These are phyloP conservation scores for Aethina tumida DNA, from an alignment of 1,140 invertebrate genomes.

Conservation along the genomic window DNA sequence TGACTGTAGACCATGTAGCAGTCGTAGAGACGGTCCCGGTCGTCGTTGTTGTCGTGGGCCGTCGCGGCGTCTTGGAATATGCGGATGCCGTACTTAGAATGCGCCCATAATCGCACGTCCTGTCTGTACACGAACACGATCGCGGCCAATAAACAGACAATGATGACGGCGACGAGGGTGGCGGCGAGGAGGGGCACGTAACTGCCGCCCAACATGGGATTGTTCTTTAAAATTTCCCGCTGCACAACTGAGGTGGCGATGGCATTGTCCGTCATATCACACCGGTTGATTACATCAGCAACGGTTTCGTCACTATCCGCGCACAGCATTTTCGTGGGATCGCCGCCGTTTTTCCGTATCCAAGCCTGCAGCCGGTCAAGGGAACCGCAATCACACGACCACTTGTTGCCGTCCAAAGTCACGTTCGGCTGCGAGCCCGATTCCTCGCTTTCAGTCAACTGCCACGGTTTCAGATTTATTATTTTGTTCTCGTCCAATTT, in stretches of 20 bases:
- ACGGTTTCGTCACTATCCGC: constrained; percentile 43
- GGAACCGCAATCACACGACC: constrained; percentile 62
- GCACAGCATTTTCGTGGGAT: constrained; percentile 50
- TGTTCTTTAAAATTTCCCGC: constrained; percentile 46
- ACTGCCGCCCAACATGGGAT: constrained; percentile 42
- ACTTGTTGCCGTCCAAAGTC: constrained; percentile 57
- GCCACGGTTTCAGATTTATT: constrained; percentile 65
- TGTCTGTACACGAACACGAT: constrained; percentile 67
- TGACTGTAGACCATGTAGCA: constrained; percentile 81
- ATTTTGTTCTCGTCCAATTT: constrained; percentile 72
- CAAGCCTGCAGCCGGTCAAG: constrained; percentile 53
- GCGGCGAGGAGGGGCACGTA: constrained; percentile 63
- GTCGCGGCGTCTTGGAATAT: constrained; percentile 51
- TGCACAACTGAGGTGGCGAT: constrained; percentile 51
- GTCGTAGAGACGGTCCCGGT: constrained; percentile 70
- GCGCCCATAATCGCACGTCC: constrained; percentile 62
- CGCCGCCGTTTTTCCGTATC: constrained; percentile 49
- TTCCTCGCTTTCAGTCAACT: constrained; percentile 42
- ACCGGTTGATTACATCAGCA: constrained; percentile 49
- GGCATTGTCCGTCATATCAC: constrained; percentile 50
- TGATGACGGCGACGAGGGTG: constrained; percentile 59
- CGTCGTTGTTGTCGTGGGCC: constrained; percentile 43
- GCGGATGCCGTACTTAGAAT: constrained; percentile 61
- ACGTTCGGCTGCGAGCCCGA: constrained; percentile 48
- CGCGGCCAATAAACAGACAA: constrained; percentile 56